These are phyloP conservation scores for Brachirus orientalis DNA, from an alignment of 2,113 vertebrate species.

Conservation along the genomic window DNA sequence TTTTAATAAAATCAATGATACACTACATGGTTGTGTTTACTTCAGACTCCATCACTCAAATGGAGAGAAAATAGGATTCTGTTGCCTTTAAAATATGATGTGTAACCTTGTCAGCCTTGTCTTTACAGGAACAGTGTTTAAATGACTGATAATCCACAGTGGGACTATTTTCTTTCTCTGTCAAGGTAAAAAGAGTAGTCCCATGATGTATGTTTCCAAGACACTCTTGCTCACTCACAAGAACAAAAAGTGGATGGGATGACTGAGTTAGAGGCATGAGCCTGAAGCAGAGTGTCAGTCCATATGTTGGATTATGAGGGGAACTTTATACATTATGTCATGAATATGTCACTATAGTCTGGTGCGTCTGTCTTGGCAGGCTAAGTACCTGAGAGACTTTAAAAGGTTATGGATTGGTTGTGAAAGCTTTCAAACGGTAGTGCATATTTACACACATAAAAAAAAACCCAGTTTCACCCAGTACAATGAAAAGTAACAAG, in stretches of 20 bases:
- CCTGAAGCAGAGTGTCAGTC: constrained; percentile 20
- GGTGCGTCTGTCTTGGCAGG: background rate
- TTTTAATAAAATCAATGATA: too few species aligned
- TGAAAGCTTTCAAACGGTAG: constrained; percentile 4
- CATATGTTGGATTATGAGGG: constrained; percentile 17
- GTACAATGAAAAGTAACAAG: constrained; percentile 9
- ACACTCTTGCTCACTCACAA: background rate
- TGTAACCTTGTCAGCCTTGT: background rate
- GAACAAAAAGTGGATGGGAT: constrained; percentile 11
- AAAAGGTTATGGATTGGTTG: constrained; percentile 11
- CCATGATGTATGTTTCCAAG: background rate
- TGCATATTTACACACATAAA: constrained; percentile 10
- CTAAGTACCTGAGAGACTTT: constrained; percentile 11
- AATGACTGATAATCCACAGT: background rate
- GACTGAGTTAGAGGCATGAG: constrained; percentile 9
- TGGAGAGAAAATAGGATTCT: background rate
- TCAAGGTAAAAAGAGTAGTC: background rate
- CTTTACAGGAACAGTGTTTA: background rate
- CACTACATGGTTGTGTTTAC: background rate
- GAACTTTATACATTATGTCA: constrained; percentile 22
- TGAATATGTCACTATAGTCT: constrained; percentile 8
- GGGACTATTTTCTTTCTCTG: background rate
- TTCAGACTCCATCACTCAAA: background rate
- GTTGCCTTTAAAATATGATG: background rate
- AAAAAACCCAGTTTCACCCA: constrained; percentile 14